phyloP scores from a whole-genome alignment of 2,113 vertebrate species.

The Phalacrocorax carbo region DNA sequence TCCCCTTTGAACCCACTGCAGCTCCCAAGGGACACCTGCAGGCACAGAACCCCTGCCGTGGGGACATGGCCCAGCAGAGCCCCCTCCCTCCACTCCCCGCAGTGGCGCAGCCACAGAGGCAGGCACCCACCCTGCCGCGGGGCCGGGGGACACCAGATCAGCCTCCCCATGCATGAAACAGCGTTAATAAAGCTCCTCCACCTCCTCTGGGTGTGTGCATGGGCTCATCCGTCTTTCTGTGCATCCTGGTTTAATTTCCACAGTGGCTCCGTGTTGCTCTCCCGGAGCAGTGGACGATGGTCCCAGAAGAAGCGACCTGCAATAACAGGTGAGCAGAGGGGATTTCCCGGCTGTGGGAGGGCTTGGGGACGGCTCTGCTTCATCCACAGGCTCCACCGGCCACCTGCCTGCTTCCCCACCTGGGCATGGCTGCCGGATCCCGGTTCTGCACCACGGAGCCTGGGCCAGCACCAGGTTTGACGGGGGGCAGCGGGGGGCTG shows the following conservation, averaged over 20 bases:
- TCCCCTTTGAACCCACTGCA: background rate
- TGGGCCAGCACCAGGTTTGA: background rate
- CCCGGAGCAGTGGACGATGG: rapidly evolving
- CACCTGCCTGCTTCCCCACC: background rate
- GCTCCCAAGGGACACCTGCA: background rate
- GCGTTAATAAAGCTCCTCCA: background rate
- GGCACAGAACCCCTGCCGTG: rapidly evolving
- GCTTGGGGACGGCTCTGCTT: background rate
- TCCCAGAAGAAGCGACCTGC: background rate
- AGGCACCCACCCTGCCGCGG: background rate
- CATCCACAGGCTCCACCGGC: background rate
- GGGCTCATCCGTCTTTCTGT: background rate
- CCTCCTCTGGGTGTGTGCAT: background rate
- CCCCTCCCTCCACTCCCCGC: background rate
- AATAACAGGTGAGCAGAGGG: background rate
- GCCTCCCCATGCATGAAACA: background rate
- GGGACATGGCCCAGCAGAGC: rapidly evolving
- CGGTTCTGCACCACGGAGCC: rapidly evolving
- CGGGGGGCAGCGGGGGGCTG: background rate
- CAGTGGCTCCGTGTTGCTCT: rapidly evolving
- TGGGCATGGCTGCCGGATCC: rapidly evolving
- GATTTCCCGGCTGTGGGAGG: background rate
- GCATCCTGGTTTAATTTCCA: background rate
- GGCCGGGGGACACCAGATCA: background rate
- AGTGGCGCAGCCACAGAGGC: no score